A percentile compares a stretch with the other conserved stretches of the same genome.
Conservation (phyloP, 1,140 invertebrate species). For the Drosophila arawakana region DNA sequence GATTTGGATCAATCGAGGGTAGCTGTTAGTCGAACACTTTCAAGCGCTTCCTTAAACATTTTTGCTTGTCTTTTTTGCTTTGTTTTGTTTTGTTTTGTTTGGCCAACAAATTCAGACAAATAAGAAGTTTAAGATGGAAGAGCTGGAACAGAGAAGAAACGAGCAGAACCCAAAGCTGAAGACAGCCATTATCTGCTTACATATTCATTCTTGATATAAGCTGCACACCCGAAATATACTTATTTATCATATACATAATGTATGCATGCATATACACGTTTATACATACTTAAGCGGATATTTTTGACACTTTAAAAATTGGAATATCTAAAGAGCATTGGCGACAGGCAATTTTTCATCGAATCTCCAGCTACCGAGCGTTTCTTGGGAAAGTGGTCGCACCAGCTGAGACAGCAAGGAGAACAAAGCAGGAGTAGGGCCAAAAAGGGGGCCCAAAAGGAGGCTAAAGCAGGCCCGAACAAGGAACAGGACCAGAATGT, state of each 20-base stretch:
- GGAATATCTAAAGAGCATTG: slow-evolving; percentile 67
- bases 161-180: slow-evolving; percentile 30
- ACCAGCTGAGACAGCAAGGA: slow-evolving; percentile 55
- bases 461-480: too few species aligned
- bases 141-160: neutral
- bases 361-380: slow-evolving; percentile 15
- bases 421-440: slow-evolving; percentile 9
- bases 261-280: slow-evolving; percentile 42
- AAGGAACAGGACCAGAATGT: neutral
- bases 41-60: slow-evolving; percentile 6
- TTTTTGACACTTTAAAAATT: slow-evolving; percentile 82
- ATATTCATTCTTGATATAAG: slow-evolving; percentile 68
- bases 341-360: slow-evolving; percentile 76
- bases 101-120: slow-evolving; percentile 53
- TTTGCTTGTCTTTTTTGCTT: slow-evolving; percentile 26
- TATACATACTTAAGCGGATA: slow-evolving; percentile 66
- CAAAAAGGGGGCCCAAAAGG: too few species aligned
- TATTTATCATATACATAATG: slow-evolving; percentile 50
- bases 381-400: slow-evolving; percentile 8
- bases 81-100: slow-evolving; percentile 50
- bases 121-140: slow-evolving; percentile 23
- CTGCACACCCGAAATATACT: slow-evolving; percentile 31
- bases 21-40: slow-evolving; percentile 1
- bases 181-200: slow-evolving; percentile 74
- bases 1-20: neutral